These are phyloP conservation scores for Hydrolagus colliei DNA, from an alignment of 2,797 vertebrate genomes.

Conservation along the genomic window DNA sequence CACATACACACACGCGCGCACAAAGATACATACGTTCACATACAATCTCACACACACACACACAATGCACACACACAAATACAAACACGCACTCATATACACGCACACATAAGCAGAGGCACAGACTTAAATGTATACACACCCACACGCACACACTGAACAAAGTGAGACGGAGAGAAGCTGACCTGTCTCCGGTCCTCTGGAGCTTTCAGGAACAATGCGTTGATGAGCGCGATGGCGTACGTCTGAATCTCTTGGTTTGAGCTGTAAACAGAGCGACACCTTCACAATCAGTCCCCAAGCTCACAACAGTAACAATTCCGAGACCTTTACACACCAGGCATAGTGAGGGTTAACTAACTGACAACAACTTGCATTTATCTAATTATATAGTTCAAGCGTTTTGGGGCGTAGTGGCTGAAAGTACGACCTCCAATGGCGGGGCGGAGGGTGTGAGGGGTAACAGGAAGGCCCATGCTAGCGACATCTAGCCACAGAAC, in stretches of 20 bases:
- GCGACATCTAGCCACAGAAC: neutral
- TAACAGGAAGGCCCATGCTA: neutral
- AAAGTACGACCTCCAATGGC: no score
- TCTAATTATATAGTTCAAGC: no score
- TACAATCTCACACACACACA: no score
- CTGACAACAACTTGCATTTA: no score
- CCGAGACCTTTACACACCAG: neutral
- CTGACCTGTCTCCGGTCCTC: slow-evolving; percentile 93
- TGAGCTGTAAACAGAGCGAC: slow-evolving; percentile 62
- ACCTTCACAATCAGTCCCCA: neutral
- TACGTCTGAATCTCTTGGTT: slow-evolving; percentile 99
- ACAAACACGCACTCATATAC: slow-evolving; percentile 46
- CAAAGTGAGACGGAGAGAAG: slow-evolving; percentile 34
- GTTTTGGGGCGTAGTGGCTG: no score
- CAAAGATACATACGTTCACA: no score
- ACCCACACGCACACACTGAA: neutral
- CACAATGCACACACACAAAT: no score
- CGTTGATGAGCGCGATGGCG: slow-evolving; percentile 94
- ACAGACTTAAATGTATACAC: neutral
- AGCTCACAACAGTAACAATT: neutral
- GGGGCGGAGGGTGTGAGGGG: no score
- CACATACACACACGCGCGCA: no score
- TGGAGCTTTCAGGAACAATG: slow-evolving; percentile 93
- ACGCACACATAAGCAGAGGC: slow-evolving; percentile 36
- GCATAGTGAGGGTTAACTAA: no score